Base-by-base conservation (phyloP, 2,888 invertebrate genomes). In the Cistogaster globosa region DNA sequence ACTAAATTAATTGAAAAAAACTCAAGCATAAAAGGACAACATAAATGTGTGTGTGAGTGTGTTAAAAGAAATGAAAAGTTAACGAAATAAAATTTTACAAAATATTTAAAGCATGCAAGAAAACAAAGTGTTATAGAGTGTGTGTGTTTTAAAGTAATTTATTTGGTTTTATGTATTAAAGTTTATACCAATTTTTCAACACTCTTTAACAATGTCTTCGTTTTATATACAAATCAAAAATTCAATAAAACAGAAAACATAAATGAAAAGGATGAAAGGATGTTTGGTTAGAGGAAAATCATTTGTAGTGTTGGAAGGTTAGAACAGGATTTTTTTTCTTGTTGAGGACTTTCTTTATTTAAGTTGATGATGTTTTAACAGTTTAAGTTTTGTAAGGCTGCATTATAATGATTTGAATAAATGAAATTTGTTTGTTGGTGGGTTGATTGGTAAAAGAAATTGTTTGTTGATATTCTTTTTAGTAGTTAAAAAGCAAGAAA, bases 1-100 rank as follows among this genome's bases (percentile, higher is more conserved):
- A 81, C 65, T 84, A 85, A 77, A 32, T 82, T 74, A 71, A 78
- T 79, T 89, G 0, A 83, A 57, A 22, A n/a, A 78, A 91, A 90
- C 72, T 67, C 79, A 65, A 88, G 85, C 85, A 85, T 79, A 85
- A 91, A 90, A 86, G 91, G 91, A 91, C 90, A 91, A 91, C 88
- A 83, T 6, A 90, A 87, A 86, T 74, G 76, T 74, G 65, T 32
- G 62, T 22, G 86, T 87, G 8, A 20, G 20, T 26, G 74, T 67
- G 45, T 68, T 53, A 84, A 88, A 87, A 32, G 26, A 84, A 87
- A 88, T 71, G 69, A 84, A 86, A 83, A 65, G 38, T 36, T 76
- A 80, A 74, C 55, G 58, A 84, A 86, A 83, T 62, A 11, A 77
- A 85, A 78, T 51, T 45, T 9, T 58, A 20, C 22, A 63, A 68